phyloP scores from a whole-genome alignment of 1,140 invertebrate genomes.

The honey bee (Apis mellifera) region DNA sequence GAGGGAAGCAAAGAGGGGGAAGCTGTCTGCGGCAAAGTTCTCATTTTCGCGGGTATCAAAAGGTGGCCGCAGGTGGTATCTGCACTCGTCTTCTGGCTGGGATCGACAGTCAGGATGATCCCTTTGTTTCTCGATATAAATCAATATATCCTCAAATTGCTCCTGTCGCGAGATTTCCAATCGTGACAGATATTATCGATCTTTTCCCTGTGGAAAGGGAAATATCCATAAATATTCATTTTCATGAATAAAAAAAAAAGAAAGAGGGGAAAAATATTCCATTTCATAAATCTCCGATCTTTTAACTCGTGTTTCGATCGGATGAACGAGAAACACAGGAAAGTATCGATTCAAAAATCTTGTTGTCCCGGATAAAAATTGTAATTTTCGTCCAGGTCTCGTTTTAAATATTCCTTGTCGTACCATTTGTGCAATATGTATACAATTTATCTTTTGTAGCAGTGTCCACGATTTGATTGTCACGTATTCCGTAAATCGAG shows the following conservation, averaged over 20 bases:
- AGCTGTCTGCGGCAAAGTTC: slow-evolving; percentile 48
- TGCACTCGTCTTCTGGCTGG: slow-evolving; percentile 15
- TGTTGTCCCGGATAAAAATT: too few relatives aligned
- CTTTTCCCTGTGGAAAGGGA: too few relatives aligned
- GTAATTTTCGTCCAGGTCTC: too few relatives aligned
- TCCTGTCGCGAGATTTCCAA: slow-evolving; percentile 16
- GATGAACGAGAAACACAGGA: too few relatives aligned
- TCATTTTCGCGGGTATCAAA: slow-evolving; percentile 52
- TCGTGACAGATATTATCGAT: background rate
- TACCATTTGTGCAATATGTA: too few relatives aligned
- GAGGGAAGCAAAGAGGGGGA: background rate
- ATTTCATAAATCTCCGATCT: too few relatives aligned
- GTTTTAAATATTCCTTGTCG: background rate
- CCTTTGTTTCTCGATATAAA: slow-evolving; percentile 54
- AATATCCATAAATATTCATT: too few relatives aligned
- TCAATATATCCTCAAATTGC: slow-evolving; percentile 57
- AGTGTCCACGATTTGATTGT: slow-evolving; percentile 48
- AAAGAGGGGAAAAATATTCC: too few relatives aligned
- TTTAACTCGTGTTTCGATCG: too few relatives aligned
- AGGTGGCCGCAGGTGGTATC: slow-evolving; percentile 40
- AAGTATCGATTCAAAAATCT: too few relatives aligned
- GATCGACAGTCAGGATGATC: slow-evolving; percentile 40
- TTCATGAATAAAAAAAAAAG: too few relatives aligned
- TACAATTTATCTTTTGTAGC: background rate
- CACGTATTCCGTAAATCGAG: background rate